Percentiles rank a stretch among this genome's conserved stretches.
Conservation (phyloP, 1,140 invertebrate species). For the Sesamia nonagrioides region DNA sequence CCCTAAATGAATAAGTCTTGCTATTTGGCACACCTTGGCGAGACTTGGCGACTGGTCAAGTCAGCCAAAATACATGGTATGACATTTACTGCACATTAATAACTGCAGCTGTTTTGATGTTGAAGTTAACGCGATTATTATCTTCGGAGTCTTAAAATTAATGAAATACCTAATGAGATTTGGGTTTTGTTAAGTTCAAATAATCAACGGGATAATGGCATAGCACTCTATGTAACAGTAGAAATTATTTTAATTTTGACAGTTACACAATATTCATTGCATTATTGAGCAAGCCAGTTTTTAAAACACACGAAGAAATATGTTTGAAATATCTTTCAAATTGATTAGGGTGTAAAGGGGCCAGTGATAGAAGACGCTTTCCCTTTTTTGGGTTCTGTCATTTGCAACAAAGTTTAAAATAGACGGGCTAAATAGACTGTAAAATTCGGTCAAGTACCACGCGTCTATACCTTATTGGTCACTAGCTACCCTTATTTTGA, state of each 20-base stretch:
- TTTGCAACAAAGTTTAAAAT: not conserved
- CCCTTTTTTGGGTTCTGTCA: not conserved
- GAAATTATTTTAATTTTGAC: too few species aligned
- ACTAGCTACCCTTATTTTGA: not conserved
- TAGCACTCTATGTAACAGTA: too few species aligned
- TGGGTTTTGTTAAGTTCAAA: too few species aligned
- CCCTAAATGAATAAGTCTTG: conserved; percentile 1
- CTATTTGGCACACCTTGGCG: not conserved
- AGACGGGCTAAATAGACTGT: not conserved
- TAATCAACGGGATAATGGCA: too few species aligned
- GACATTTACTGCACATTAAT: conserved; percentile 19
- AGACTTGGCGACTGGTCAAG: not conserved
- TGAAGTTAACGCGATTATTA: not conserved
- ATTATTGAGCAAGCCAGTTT: too few species aligned
- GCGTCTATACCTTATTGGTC: too few species aligned
- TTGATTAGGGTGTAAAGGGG: not conserved
- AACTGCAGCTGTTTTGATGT: not conserved
- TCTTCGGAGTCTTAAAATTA: not conserved
- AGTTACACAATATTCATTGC: too few species aligned
- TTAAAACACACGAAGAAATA: too few species aligned
- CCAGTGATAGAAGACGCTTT: not conserved
- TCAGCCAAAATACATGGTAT: not conserved
- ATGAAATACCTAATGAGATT: not conserved
- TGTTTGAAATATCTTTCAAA: too few species aligned
- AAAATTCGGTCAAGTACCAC: not conserved